phyloP scores from a whole-genome alignment of 2,888 invertebrate species.

The Lycophotia porphyrea region DNA sequence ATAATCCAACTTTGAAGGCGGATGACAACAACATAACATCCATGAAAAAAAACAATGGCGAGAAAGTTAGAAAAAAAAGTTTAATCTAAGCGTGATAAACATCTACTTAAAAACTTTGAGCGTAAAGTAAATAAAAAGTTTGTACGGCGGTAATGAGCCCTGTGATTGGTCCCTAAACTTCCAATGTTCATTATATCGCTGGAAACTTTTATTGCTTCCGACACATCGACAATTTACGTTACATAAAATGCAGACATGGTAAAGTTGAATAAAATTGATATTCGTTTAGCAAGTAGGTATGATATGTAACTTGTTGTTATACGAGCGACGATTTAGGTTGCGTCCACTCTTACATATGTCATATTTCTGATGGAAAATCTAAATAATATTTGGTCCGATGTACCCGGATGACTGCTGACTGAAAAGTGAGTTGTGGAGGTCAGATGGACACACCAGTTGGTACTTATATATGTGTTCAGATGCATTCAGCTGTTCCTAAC shows the following conservation, averaged over 20 bases:
- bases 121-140: slow-evolving; percentile 55
- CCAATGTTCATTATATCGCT: slow-evolving; percentile 43
- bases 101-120: slow-evolving; percentile 46
- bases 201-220: slow-evolving; percentile 51
- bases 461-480: too few relatives aligned
- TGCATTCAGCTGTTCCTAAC: too few relatives aligned
- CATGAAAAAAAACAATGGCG: not conserved
- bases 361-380: not conserved
- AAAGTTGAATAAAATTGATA: slow-evolving; percentile 10
- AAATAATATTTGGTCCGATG: not conserved
- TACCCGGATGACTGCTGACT: not conserved
- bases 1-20: not conserved
- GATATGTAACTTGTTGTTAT: not conserved
- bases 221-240: slow-evolving; percentile 50
- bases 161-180: slow-evolving; percentile 57
- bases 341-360: not conserved
- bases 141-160: slow-evolving; percentile 54
- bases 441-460: too few relatives aligned
- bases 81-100: slow-evolving; percentile 35
- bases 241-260: too few relatives aligned
- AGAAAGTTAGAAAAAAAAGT: slow-evolving; percentile 12
- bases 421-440: too few relatives aligned
- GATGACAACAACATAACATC: not conserved
- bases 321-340: not conserved
- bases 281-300: not conserved